These are phyloP conservation scores for Rhaphigaster nebulosa DNA, from an alignment of 2,888 invertebrate species.

Conservation along the genomic window DNA sequence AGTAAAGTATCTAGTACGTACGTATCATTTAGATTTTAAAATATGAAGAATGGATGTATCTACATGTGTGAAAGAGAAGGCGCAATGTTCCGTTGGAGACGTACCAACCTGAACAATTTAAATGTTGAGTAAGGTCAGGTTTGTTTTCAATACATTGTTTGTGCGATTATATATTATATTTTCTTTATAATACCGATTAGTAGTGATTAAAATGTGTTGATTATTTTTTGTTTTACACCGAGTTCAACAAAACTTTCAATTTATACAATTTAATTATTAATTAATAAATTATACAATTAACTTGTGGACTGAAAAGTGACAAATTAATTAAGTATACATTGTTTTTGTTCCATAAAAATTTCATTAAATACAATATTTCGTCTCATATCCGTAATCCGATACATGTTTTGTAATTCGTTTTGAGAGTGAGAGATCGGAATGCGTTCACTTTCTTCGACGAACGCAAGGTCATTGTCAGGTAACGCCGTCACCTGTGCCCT, in stretches of 20 bases:
- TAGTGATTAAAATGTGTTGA: too few relatives aligned
- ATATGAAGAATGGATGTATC: not conserved
- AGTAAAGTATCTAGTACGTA: not conserved
- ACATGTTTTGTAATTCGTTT: not conserved
- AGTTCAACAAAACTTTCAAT: too few relatives aligned
- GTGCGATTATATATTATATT: not conserved
- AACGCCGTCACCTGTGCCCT: not conserved
- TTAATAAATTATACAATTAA: too few relatives aligned
- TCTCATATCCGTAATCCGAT: too few relatives aligned
- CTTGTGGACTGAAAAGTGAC: too few relatives aligned
- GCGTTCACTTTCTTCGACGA: conserved; percentile 6
- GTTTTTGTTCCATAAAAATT: too few relatives aligned
- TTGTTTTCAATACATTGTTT: not conserved
- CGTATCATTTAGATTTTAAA: not conserved
- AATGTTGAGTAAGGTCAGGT: not conserved
- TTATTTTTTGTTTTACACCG: too few relatives aligned
- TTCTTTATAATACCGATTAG: not conserved
- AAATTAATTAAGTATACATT: too few relatives aligned
- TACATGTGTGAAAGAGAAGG: not conserved
- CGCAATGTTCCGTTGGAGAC: not conserved
- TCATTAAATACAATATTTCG: too few relatives aligned
- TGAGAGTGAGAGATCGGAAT: not conserved
- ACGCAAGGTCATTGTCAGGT: conserved; percentile 5
- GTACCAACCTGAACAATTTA: not conserved
- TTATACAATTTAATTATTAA: too few relatives aligned